These are phyloP conservation scores for Phalacrocorax pelagicus DNA, from an alignment of 2,113 vertebrate genomes.

Conservation along the genomic window DNA sequence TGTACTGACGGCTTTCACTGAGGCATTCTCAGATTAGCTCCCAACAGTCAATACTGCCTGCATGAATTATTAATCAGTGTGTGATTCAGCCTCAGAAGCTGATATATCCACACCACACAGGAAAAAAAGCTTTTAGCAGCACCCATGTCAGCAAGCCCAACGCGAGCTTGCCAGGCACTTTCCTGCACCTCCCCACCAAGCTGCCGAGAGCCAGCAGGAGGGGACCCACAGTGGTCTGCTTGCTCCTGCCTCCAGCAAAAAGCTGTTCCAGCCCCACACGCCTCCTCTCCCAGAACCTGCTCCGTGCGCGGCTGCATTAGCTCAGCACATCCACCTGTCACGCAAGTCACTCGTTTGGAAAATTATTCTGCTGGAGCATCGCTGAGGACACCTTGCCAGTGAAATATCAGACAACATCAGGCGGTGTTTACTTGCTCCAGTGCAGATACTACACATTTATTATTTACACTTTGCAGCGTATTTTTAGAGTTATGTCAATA, in stretches of 20 bases:
- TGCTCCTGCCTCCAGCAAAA: not conserved
- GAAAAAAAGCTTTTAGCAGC: not conserved
- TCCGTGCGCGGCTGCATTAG: not conserved
- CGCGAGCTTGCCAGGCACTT: not conserved
- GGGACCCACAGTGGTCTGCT: accelerated
- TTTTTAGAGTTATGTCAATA: slow-evolving; percentile 59
- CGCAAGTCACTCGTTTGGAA: slow-evolving; percentile 40
- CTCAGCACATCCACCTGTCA: slow-evolving; percentile 63
- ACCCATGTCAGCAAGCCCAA: not conserved
- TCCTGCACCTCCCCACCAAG: not conserved
- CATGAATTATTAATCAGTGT: slow-evolving; percentile 21
- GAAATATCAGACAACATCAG: slow-evolving; percentile 68
- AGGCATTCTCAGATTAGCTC: not conserved
- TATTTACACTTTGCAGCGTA: slow-evolving; percentile 40
- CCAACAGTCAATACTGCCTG: not conserved
- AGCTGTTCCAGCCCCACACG: not conserved
- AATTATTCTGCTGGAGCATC: slow-evolving; percentile 66
- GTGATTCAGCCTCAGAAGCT: not conserved
- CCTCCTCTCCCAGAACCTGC: not conserved
- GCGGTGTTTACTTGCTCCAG: slow-evolving; percentile 51
- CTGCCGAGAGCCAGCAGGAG: not conserved
- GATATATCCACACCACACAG: not conserved
- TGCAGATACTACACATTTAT: slow-evolving; percentile 64
- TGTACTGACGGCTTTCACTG: not conserved
- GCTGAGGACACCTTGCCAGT: slow-evolving; percentile 61